Evolutionary conservation across 1,140 invertebrate genomes (phyloP).

Genomic region (Theocolax elegans): DNA sequence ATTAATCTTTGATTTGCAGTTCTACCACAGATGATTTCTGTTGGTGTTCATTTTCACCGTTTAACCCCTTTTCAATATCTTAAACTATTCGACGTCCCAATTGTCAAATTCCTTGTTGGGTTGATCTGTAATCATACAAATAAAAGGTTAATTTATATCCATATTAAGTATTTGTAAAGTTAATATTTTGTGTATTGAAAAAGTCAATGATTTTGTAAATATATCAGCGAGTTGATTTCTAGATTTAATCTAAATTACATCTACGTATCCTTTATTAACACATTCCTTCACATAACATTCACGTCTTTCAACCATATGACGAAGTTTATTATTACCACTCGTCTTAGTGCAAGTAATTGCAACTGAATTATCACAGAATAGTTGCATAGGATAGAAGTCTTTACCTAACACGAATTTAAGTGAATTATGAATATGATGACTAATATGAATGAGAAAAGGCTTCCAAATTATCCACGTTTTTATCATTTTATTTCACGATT

Average conservation of each 20-base stretch:
- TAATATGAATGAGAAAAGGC: conserved; percentile 12
- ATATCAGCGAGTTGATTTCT: not conserved
- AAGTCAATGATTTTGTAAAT: not conserved
- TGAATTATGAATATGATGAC: not conserved
- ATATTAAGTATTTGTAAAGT: too few relatives aligned
- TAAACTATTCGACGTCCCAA: too few relatives aligned
- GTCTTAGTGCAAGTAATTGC: not conserved
- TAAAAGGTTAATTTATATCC: too few relatives aligned
- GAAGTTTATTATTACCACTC: not conserved
- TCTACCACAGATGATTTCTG: too few relatives aligned
- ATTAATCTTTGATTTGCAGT: too few relatives aligned
- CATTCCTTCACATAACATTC: not conserved
- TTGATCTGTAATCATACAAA: too few relatives aligned
- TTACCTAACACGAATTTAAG: not conserved
- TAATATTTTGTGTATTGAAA: too few relatives aligned
- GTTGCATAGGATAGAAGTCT: not conserved
- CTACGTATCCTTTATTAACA: not conserved
- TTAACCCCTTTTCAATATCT: too few relatives aligned
- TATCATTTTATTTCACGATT: conserved; percentile 20
- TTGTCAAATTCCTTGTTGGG: too few relatives aligned
- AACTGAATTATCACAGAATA: not conserved
- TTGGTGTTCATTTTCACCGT: too few relatives aligned
- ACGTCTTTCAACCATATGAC: not conserved
- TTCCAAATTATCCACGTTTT: not conserved
- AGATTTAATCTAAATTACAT: not conserved